These are phyloP conservation scores for Eurytoma californica DNA, from an alignment of 2,888 invertebrate genomes.

Conservation along the genomic window DNA sequence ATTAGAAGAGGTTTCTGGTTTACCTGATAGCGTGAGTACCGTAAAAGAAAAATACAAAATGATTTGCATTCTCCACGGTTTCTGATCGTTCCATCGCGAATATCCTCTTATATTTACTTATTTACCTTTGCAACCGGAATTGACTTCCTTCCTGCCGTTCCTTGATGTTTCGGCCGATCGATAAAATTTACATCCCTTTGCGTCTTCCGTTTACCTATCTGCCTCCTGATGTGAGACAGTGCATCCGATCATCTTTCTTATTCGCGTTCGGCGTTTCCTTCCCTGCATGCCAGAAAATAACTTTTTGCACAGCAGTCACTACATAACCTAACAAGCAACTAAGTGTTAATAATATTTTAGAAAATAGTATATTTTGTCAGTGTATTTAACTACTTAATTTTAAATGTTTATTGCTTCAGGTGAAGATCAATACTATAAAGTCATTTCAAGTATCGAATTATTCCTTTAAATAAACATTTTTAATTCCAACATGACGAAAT, in stretches of 20 bases:
- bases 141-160: slow-evolving; percentile 23
- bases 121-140: slow-evolving; percentile 12
- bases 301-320: not conserved
- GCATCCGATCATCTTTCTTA: not conserved
- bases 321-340: not conserved
- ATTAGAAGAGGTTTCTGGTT: slow-evolving; percentile 19
- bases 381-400: not conserved
- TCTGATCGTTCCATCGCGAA: not conserved
- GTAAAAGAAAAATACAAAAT: not conserved
- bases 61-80: not conserved
- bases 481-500: no score
- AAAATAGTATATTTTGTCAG: not conserved
- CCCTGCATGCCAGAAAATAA: no score
- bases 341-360: no score
- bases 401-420: not conserved
- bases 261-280: not conserved
- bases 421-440: no score
- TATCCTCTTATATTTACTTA: not conserved
- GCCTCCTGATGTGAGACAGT: not conserved
- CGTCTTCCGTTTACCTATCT: no score
- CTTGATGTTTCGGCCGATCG: not conserved
- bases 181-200: slow-evolving; percentile 18
- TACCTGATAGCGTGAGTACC: slow-evolving; percentile 38
- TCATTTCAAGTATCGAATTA: no score
- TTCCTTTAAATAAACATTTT: no score